These are phyloP conservation scores for Stenotaenia linearis DNA, from an alignment of 2,888 invertebrate genomes.

Conservation along the genomic window DNA sequence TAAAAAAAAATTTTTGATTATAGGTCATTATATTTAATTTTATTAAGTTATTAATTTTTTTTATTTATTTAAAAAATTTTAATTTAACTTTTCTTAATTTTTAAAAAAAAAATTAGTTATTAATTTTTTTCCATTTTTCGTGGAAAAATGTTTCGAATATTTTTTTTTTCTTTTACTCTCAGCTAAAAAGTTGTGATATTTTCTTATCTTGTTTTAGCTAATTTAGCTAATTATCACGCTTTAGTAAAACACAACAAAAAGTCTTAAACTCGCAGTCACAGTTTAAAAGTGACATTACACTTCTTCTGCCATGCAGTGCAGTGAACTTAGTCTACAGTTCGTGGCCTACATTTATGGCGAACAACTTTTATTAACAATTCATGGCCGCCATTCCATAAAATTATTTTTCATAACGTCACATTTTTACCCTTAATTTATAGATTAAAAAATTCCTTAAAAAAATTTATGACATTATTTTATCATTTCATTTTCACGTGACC, in stretches of 20 bases:
- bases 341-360: background rate
- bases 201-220: background rate
- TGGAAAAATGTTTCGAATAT: too few species aligned
- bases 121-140: too few species aligned
- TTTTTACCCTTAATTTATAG: too few species aligned
- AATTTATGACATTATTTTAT: background rate
- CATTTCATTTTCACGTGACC: background rate
- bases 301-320: background rate
- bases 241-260: background rate
- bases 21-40: too few species aligned
- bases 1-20: too few species aligned
- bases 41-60: too few species aligned
- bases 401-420: background rate
- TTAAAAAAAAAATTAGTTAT: too few species aligned
- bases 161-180: too few species aligned
- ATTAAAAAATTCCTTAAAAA: background rate
- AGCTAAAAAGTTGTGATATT: background rate
- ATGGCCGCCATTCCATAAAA: background rate
- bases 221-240: background rate
- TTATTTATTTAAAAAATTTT: too few species aligned
- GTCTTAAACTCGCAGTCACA: background rate
- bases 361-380: background rate
- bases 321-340: conserved; percentile 7
- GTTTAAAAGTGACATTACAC: conserved; percentile 19
- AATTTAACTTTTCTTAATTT: too few species aligned